phyloP scores from a whole-genome alignment of 2,888 invertebrate genomes.

The Xanthia icteritia region DNA sequence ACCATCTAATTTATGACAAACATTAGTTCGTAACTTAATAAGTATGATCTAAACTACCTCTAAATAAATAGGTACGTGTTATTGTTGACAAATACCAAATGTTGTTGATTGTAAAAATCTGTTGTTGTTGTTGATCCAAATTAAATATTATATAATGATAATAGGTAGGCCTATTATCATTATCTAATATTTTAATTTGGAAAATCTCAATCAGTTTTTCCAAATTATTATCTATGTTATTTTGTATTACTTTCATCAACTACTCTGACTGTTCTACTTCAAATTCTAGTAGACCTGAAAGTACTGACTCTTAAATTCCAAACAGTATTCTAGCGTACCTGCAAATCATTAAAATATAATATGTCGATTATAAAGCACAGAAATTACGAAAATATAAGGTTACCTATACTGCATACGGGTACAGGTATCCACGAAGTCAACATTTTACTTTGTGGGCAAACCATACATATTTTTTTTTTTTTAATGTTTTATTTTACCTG shows the following conservation, averaged over 20 bases:
- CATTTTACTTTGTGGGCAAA: background rate
- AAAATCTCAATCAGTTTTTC: too few species aligned
- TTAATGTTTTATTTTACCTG: background rate
- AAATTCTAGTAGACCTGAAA: slow-evolving; percentile 69
- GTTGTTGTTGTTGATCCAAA: too few species aligned
- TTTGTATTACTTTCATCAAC: slow-evolving; percentile 34
- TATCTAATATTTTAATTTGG: too few species aligned
- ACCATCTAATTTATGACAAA: background rate
- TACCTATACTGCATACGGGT: background rate
- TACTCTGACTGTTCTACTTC: slow-evolving; percentile 88
- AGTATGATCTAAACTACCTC: background rate
- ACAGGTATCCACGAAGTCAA: background rate
- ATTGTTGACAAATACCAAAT: slow-evolving; percentile 13
- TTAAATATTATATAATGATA: background rate
- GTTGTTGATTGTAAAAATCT: slow-evolving; percentile 3
- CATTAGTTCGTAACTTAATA: background rate
- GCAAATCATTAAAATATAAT: slow-evolving; percentile 69
- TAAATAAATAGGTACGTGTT: slow-evolving; percentile 34
- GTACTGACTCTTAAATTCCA: slow-evolving; percentile 84
- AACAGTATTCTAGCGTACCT: slow-evolving; percentile 80
- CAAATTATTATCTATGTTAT: too few species aligned
- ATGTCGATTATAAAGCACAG: slow-evolving; percentile 1
- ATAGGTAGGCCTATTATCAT: background rate
- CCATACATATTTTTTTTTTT: too few species aligned
- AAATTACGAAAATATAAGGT: background rate